Base-by-base conservation (phyloP, 2,113 vertebrate genomes). In the Heterotis niloticus region DNA sequence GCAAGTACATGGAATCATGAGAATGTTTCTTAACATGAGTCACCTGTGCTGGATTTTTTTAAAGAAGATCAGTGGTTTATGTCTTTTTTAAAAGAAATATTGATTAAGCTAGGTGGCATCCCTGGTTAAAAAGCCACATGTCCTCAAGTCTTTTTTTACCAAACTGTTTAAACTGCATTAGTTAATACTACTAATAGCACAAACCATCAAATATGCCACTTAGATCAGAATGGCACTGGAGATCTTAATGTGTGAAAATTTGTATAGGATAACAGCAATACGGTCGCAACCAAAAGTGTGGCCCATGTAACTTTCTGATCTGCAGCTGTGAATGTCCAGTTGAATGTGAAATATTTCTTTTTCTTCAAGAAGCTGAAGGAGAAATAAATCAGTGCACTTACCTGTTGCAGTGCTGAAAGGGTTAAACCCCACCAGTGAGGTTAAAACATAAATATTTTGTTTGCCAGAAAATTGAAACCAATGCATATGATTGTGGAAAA, bases 271-370 rank as follows among this genome's bases (percentile, higher is more conserved):
- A 44, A 3, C 29, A 70, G 4, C 1, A 54, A 10, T 11, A 54
- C 7, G 23, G 18, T 72, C 78, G 59, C 57, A 85, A 82, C 76
- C 23, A n/a, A 20, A 62, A 20, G 60, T 13, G 20, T 62, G 20
- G 1, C 4, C 20, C 23, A 23, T 86, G 75, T 82, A 83, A 83
- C 88, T 82, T 73, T 86, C 85, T 89, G 83, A 87, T 88, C 83
- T 86, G 84, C 83, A 86, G 82, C 82, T 84, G 85, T 88, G 76
- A 86, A 90, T 91, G 90, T 92, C 86, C 81, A 91, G 90, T 90
- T 86, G 87, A 90, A 86, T 87, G 89, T 86, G 82, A 87, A 83
- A 88, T 85, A 88, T 80, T 88, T 87, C 87, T 84, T 89, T 83
- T 89, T 82, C 89, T 83, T 88, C 11, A 62, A 62, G 85, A 87